Base-by-base conservation (phyloP, 2,888 invertebrate species). In the Vandiemenella viatica region DNA sequence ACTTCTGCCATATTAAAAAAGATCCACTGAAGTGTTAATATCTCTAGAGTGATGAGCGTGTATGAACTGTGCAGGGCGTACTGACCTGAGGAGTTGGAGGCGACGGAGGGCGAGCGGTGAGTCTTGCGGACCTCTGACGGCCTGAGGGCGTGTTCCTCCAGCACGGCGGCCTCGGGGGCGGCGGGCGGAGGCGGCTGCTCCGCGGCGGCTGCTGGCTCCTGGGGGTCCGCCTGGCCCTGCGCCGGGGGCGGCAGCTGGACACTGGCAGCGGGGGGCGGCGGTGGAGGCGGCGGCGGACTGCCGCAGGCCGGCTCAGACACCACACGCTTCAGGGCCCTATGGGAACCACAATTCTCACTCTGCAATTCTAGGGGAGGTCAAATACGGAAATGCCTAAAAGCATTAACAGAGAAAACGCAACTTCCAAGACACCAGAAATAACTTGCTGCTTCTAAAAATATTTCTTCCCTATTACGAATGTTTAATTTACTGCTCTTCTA, bases 111-210 rank as follows among this genome's bases (percentile, higher is more conserved):
- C n/a, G n/a, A n/a, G n/a, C n/a, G n/a, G n/a, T 32, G 45, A 18
- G 45, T 20, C 16, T 21, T 18, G 38, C 18, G 43, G 19, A 40
- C 21, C 26, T 80, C 80, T 0, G 80, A 78, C 13, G 80, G 79
- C 55, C 73, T 71, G 10, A 82, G 60, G 8, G 79, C 80, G 0
- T 80, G 79, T 61, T 81, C 82, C 56, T 80, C 81, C 3, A 80
- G 62, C 40, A 80, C 77, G 45, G 72, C 77, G 19, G 74, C 65
- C 17, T 48, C 49, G 7, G 26, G 23, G 17, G 18, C 37, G 41
- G 26, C 26, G 46, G 50, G 40, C 42, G 43, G 44, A 19, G 48
- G 44, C 26, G 46, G 37, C 43, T 43, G 17, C 37, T 45, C 41
- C 8, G 45, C 20, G 42, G 49, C 0, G 68, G 68, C 4, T 70